These are phyloP conservation scores for Drosophila bocki DNA, from an alignment of 1,140 invertebrate genomes.

Conservation along the genomic window DNA sequence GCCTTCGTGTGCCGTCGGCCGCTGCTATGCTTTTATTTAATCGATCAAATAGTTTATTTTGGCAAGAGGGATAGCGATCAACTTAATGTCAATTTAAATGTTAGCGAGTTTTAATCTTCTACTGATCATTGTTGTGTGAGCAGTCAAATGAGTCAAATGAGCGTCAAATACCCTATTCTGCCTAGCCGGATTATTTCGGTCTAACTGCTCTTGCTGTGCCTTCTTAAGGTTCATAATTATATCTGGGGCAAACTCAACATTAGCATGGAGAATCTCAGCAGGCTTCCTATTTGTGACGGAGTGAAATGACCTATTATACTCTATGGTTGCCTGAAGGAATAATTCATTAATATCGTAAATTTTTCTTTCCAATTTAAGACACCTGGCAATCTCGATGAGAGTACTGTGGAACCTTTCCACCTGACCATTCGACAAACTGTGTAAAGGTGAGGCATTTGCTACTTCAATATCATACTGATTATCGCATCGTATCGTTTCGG, in stretches of 20 bases:
- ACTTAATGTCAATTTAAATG: too few species aligned
- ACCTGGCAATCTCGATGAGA: neutral
- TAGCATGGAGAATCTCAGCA: neutral
- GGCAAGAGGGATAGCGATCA: too few species aligned
- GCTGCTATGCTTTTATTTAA: too few species aligned
- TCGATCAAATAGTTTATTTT: too few species aligned
- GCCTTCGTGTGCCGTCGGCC: too few species aligned
- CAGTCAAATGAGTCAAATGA: neutral
- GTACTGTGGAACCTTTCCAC: neutral
- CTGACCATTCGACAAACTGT: neutral
- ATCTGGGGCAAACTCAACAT: neutral
- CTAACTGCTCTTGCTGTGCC: neutral
- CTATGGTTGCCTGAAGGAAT: neutral
- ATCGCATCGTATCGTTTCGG: neutral
- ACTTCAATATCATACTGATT: neutral
- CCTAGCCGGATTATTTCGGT: neutral
- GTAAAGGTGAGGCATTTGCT: conserved; percentile 4
- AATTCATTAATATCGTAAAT: neutral
- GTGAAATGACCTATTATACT: neutral
- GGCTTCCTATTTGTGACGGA: neutral
- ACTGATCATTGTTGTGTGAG: too few species aligned
- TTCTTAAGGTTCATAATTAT: neutral
- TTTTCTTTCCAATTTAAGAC: neutral
- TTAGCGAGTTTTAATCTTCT: too few species aligned
- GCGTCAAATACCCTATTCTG: neutral